Percentiles rank a stretch among this genome's conserved stretches.
Evolutionary conservation across 2,113 vertebrate genomes (phyloP).

Genomic region (Muntiacus muntjak): DNA sequence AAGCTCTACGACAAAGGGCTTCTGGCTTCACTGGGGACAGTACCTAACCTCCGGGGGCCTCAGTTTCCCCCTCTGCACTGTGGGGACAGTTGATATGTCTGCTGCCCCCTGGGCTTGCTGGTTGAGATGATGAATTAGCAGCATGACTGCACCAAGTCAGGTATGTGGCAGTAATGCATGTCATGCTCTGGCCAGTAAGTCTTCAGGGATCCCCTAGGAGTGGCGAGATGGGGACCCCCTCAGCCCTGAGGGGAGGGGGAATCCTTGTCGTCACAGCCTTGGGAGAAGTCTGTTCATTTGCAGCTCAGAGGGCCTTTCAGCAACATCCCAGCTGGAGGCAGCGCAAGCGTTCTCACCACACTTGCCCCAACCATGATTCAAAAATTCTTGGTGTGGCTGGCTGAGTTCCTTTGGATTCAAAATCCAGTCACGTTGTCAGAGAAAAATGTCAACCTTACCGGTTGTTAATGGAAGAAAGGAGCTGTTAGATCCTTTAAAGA

Average conservation of each 20-base stretch:
- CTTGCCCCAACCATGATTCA: not conserved
- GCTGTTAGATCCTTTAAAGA: not conserved
- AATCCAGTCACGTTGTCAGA: not conserved
- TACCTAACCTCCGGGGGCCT: not conserved
- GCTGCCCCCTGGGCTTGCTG: not conserved
- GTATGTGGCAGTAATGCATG: not conserved
- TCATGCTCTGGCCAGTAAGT: not conserved
- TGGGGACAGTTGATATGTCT: not conserved
- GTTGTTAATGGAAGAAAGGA: not conserved
- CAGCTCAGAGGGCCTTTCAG: not conserved
- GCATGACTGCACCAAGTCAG: not conserved
- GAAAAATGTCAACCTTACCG: not conserved
- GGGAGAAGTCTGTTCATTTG: not conserved
- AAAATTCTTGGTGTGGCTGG: not conserved
- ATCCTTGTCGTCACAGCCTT: not conserved
- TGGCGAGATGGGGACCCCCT: not conserved
- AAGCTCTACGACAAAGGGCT: not conserved
- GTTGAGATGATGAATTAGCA: not conserved
- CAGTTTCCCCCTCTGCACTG: not conserved
- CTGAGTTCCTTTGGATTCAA: not conserved
- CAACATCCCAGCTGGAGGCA: not conserved
- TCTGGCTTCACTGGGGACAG: not conserved
- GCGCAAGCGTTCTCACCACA: fast-evolving
- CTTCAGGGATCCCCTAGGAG: not conserved
- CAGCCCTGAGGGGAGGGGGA: not conserved